Percentiles rank a stretch among this genome's conserved stretches.
These are phyloP conservation scores for Epinephelus awoara DNA, from an alignment of 2,797 vertebrate species.

Conservation along the genomic window DNA sequence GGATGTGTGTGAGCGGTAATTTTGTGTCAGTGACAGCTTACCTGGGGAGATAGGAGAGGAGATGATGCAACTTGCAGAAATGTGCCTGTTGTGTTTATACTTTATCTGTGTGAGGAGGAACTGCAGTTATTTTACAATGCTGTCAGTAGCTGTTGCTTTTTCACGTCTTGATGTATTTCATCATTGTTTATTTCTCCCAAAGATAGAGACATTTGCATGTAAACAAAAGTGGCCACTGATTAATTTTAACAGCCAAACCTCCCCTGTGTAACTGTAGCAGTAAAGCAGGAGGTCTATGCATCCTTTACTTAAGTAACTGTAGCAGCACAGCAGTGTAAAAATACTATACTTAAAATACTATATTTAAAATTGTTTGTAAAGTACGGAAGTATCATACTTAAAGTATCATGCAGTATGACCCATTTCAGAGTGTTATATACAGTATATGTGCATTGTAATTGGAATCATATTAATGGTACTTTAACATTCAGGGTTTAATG, in stretches of 20 bases:
- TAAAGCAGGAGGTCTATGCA: neutral
- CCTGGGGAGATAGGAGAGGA: neutral
- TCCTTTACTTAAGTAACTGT: neutral
- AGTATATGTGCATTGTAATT: neutral
- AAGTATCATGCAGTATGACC: neutral
- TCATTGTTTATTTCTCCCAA: neutral
- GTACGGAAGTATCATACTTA: neutral
- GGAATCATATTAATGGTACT: neutral
- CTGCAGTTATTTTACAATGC: conserved; percentile 6
- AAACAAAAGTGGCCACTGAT: neutral
- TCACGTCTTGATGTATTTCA: neutral
- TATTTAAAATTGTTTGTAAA: neutral
- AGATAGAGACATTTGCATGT: neutral
- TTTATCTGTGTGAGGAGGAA: conserved; percentile 9
- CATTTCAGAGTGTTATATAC: neutral
- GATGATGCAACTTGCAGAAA: conserved; percentile 57
- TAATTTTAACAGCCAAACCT: neutral
- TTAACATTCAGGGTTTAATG: conserved; percentile 11
- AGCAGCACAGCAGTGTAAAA: neutral
- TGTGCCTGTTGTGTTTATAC: neutral
- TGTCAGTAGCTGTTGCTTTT: conserved; percentile 7
- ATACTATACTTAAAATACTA: neutral
- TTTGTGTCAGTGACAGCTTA: conserved; percentile 14
- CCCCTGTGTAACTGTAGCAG: neutral
- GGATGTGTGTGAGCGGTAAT: neutral